Conservation (phyloP, 2,888 invertebrate species). For the Hyposoter didymator region DNA sequence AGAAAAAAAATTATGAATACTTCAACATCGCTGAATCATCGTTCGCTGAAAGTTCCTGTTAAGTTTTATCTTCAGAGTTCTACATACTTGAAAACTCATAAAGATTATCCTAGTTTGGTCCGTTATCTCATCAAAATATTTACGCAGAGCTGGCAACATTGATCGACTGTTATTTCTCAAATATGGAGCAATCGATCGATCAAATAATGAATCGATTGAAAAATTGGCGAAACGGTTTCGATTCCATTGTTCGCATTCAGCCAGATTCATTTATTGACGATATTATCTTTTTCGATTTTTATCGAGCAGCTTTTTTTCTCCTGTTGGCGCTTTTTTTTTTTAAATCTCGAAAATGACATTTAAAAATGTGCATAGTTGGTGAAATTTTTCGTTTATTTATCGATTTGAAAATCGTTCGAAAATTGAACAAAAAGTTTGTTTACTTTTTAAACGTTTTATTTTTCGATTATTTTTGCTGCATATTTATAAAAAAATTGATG, state of each 20-base stretch:
- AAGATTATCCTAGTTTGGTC: background rate
- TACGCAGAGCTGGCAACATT: background rate
- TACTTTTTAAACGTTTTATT: background rate
- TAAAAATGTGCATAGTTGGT: too few species aligned
- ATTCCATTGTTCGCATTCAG: too few species aligned
- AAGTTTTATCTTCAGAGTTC: background rate
- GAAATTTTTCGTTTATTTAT: too few species aligned
- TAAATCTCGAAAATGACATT: too few species aligned
- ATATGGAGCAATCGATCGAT: background rate
- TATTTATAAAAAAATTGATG: background rate
- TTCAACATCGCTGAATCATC: background rate
- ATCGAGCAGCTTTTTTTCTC: too few species aligned
- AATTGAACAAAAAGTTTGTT: background rate
- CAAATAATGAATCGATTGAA: background rate
- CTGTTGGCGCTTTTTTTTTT: too few species aligned
- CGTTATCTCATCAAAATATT: background rate
- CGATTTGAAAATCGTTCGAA: too few species aligned
- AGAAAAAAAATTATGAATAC: background rate
- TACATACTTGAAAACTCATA: background rate
- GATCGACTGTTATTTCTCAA: background rate
- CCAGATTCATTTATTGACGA: too few species aligned
- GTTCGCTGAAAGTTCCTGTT: background rate
- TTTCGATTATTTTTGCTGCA: background rate
- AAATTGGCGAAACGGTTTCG: background rate
- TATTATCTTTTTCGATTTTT: too few species aligned